Evolutionary conservation across 2,888 invertebrate species (phyloP).

Genomic region (Vanessa cardui): DNA sequence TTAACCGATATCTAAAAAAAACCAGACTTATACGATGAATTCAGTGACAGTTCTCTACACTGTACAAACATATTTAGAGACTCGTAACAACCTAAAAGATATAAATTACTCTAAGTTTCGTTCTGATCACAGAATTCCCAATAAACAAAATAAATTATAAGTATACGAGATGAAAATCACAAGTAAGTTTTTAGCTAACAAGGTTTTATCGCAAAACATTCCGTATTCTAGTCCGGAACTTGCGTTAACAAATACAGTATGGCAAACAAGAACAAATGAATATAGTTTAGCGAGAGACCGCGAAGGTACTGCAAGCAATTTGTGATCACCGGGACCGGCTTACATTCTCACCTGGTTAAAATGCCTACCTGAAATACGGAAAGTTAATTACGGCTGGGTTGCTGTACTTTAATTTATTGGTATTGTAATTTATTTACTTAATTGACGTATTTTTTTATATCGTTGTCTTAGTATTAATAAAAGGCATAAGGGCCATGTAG

Average conservation of each 20-base stretch:
- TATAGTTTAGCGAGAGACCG: slow-evolving; percentile 64
- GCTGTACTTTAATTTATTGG: not conserved
- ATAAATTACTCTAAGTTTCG: too few relatives aligned
- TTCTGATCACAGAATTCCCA: not conserved
- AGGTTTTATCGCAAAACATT: slow-evolving; percentile 22
- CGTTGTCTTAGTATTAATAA: too few relatives aligned
- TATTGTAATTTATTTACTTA: too few relatives aligned
- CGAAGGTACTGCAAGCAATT: slow-evolving; percentile 60
- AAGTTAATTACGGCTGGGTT: slow-evolving; percentile 21
- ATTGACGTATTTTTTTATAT: too few relatives aligned
- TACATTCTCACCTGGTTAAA: slow-evolving; percentile 52
- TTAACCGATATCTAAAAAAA: too few relatives aligned
- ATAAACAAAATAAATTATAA: not conserved
- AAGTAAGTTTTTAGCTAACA: slow-evolving; percentile 11
- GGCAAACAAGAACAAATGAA: slow-evolving; percentile 66
- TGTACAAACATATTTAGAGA: too few relatives aligned
- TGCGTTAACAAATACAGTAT: slow-evolving; percentile 55
- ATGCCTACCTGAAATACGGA: slow-evolving; percentile 26
- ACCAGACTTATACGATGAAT: too few relatives aligned
- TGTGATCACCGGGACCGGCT: slow-evolving; percentile 56
- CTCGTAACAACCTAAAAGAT: too few relatives aligned
- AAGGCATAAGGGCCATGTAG: too few relatives aligned
- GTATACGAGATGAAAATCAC: slow-evolving; percentile 1
- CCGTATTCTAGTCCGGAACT: slow-evolving; percentile 46
- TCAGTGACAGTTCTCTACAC: too few relatives aligned